Conservation (phyloP, 1,140 invertebrate species). For the Bombus waltoni region DNA sequence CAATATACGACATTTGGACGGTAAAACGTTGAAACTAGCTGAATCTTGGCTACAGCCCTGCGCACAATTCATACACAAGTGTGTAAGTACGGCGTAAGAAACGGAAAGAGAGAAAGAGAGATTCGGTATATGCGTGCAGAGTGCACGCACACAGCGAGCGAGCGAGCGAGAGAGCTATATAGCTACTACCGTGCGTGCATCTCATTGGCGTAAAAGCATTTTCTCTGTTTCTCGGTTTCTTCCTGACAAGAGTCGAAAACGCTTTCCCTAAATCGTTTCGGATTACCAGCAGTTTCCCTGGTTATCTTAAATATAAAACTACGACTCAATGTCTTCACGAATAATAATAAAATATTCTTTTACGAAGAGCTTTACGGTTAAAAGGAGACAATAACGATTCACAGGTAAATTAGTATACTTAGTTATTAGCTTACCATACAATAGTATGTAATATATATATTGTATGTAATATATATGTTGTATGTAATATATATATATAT, state of each 20-base stretch:
- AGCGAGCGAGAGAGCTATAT: background rate
- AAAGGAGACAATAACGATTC: background rate
- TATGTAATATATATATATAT: no score
- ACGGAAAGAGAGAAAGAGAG: slow-evolving; percentile 39
- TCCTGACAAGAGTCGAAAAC: background rate
- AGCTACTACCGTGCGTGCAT: slow-evolving; percentile 8
- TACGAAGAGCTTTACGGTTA: background rate
- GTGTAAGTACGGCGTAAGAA: slow-evolving; percentile 44
- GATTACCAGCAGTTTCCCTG: background rate
- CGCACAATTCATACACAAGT: slow-evolving; percentile 27
- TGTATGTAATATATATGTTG: no score
- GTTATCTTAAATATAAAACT: background rate
- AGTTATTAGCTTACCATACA: no score
- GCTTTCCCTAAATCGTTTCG: background rate
- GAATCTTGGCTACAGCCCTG: slow-evolving; percentile 39
- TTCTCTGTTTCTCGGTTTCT: background rate
- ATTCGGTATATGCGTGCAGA: slow-evolving; percentile 16
- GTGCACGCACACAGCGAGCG: no score
- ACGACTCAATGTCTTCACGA: no score
- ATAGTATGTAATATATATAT: background rate
- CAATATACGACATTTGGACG: background rate
- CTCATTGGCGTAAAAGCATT: slow-evolving; percentile 41
- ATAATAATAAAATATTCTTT: background rate
- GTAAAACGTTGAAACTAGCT: background rate
- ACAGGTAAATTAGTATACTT: no score